Percentiles rank a stretch among this genome's conserved stretches.
Conservation (phyloP, 2,113 vertebrate species). For the Pygoscelis adeliae region DNA sequence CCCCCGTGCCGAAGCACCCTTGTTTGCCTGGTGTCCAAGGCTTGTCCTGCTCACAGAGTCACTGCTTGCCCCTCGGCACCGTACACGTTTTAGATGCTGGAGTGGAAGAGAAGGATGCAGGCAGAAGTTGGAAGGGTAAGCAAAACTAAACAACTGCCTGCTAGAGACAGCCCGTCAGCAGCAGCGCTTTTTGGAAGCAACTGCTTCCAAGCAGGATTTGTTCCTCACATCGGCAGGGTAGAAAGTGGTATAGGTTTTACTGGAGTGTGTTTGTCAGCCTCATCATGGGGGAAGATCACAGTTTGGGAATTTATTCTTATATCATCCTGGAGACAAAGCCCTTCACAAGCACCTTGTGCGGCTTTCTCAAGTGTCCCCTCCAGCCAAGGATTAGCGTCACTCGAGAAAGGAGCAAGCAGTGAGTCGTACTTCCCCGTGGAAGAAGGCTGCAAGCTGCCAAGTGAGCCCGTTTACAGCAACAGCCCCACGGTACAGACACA, state of each 20-base stretch:
- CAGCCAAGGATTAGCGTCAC: neutral
- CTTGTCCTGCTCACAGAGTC: neutral
- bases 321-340: neutral
- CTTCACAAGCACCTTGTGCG: neutral
- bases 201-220: neutral
- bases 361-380: neutral
- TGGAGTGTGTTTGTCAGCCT: neutral
- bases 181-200: neutral
- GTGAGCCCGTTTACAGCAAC: neutral
- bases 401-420: neutral
- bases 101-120: neutral
- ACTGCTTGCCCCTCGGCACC: neutral
- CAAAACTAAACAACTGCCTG: neutral
- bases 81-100: neutral
- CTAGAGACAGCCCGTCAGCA: neutral
- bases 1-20: accelerated
- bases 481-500: neutral
- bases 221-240: neutral
- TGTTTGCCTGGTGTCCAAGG: neutral
- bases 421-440: neutral
- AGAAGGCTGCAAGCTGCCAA: neutral
- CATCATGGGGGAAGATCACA: neutral
- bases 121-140: neutral
- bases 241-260: neutral
- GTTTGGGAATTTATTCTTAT: neutral